Evolutionary conservation across 2,797 vertebrate species (phyloP).

Genomic region (Coracias cyanogaster): DNA sequence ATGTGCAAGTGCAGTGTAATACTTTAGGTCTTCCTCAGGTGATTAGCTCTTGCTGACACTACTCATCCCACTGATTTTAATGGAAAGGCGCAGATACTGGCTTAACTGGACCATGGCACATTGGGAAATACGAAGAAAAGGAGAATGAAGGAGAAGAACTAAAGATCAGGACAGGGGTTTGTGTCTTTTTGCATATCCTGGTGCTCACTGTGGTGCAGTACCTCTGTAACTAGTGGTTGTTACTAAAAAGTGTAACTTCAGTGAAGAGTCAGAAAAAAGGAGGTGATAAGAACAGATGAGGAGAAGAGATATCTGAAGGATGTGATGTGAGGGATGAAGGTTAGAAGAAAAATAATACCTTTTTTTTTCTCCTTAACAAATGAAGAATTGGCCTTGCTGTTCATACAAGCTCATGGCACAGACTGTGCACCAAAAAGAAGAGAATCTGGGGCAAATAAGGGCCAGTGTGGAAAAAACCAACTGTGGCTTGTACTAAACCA

Average conservation of each 20-base stretch:
- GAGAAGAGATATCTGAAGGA: not conserved
- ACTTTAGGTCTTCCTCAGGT: not conserved
- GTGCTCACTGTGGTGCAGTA: not conserved
- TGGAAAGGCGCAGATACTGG: not conserved
- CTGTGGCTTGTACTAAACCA: not conserved
- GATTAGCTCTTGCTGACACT: not conserved
- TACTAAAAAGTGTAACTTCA: not conserved
- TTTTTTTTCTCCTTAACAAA: not conserved
- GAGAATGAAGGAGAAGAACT: not conserved
- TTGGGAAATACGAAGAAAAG: not conserved
- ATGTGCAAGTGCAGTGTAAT: not conserved
- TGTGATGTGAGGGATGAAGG: not conserved
- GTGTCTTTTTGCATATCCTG: not conserved
- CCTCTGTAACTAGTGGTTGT: rapidly evolving
- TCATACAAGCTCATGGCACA: not conserved
- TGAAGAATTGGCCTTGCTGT: not conserved
- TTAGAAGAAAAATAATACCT: not conserved
- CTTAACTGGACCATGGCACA: not conserved
- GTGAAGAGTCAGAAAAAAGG: not conserved
- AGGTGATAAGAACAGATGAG: not conserved
- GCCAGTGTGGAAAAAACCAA: not conserved
- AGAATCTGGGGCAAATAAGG: not conserved
- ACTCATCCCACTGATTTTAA: not conserved
- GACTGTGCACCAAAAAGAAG: not conserved
- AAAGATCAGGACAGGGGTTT: rapidly evolving